A percentile compares a stretch with the other conserved stretches of the same genome.
These are phyloP conservation scores for Lasius fuliginosus DNA, from an alignment of 2,888 invertebrate species.

Conservation along the genomic window DNA sequence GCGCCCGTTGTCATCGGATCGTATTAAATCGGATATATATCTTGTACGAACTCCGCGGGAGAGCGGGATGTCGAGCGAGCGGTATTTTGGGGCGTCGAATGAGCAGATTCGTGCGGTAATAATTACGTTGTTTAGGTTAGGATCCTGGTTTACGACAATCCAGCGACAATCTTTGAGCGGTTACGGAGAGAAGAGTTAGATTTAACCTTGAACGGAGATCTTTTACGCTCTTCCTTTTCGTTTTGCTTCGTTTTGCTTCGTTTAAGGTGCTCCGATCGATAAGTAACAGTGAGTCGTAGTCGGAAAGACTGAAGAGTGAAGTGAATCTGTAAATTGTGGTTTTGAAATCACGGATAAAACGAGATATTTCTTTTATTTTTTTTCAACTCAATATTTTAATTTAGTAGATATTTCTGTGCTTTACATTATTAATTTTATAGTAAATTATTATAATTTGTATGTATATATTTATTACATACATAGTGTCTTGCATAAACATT, in stretches of 20 bases:
- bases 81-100: constrained; percentile 26
- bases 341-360: not conserved
- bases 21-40: not conserved
- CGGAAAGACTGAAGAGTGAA: not conserved
- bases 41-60: not conserved
- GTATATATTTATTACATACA: not conserved
- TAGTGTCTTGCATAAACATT: not conserved
- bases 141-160: not conserved
- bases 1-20: constrained; percentile 3
- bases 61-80: constrained; percentile 13
- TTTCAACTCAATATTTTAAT: not conserved
- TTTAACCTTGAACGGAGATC: constrained; percentile 52
- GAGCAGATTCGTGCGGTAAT: not conserved
- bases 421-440: not conserved
- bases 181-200: constrained; percentile 14
- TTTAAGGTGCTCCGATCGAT: constrained; percentile 57
- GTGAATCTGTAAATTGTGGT: not conserved
- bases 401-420: not conserved
- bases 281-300: constrained; percentile 24
- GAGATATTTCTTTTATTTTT: not conserved
- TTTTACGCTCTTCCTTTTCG: constrained; percentile 47
- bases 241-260: constrained; percentile 65
- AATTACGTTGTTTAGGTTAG: constrained; percentile 51
- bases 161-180: not conserved
- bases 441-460: not conserved